Evolutionary conservation across 2,113 vertebrate species (phyloP).

Genomic region (Pimephales promelas): DNA sequence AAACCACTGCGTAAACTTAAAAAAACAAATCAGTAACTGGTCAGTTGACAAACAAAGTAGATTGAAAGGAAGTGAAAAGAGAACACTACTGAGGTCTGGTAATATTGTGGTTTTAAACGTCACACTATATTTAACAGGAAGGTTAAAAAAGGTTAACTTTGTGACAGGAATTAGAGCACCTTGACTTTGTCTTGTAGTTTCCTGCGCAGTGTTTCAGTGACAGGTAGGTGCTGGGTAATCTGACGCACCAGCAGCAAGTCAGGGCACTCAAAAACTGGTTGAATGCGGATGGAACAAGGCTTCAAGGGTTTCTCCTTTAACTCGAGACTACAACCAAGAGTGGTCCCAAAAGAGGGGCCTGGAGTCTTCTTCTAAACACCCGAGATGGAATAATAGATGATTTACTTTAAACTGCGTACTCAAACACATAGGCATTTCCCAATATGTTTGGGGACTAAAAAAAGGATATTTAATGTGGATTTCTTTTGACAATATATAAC

Average conservation of each 20-base stretch:
- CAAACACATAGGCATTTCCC: neutral
- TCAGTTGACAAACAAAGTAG: neutral
- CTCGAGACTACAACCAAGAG: slow-evolving; percentile 69
- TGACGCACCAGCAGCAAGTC: slow-evolving; percentile 82
- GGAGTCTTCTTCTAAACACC: slow-evolving; percentile 71
- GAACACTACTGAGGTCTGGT: neutral
- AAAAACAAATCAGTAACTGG: neutral
- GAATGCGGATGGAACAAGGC: neutral
- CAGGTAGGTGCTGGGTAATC: slow-evolving; percentile 77
- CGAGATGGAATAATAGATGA: neutral
- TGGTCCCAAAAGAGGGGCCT: slow-evolving; percentile 65
- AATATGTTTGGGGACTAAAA: neutral
- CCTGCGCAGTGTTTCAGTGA: slow-evolving; percentile 67
- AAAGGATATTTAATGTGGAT: neutral
- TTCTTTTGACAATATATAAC: neutral
- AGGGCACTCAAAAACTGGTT: slow-evolving; percentile 74
- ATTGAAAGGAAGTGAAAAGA: neutral
- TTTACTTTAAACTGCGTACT: neutral
- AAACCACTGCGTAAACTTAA: neutral
- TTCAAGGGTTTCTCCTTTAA: slow-evolving; percentile 57
- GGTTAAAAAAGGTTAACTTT: neutral
- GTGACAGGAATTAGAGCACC: slow-evolving; percentile 68
- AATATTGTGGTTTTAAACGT: neutral
- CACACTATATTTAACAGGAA: neutral
- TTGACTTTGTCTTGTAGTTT: slow-evolving; percentile 80